Conservation (phyloP, 53 echinoderm and acorn worm genomes). For the Antedon mediterranea region DNA sequence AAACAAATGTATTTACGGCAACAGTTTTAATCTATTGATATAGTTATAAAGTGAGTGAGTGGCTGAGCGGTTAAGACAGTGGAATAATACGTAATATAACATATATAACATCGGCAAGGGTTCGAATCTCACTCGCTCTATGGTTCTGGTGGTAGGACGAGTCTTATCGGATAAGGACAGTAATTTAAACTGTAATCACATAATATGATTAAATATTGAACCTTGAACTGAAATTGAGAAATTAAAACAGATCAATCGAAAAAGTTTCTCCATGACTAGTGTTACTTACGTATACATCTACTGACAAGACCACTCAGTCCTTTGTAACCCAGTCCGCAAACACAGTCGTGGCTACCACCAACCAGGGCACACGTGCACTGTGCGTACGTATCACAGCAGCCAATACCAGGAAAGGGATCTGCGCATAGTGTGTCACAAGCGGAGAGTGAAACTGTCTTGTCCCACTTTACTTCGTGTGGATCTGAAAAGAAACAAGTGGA, state of each 20-base stretch:
- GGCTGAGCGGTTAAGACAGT: no score
- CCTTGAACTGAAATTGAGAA: no score
- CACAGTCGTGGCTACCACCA: slow-evolving; percentile 12
- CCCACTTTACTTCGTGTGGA: slow-evolving; percentile 19
- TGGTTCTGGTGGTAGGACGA: no score
- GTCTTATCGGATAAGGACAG: no score
- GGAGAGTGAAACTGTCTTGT: slow-evolving; percentile 5
- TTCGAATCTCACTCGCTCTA: no score
- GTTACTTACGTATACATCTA: slow-evolving; percentile 10
- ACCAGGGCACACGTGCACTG: slow-evolving; percentile 13
- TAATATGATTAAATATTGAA: no score
- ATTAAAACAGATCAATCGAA: no score
- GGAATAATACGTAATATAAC: no score
- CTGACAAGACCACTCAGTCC: slow-evolving; percentile 12
- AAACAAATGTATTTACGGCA: background rate
- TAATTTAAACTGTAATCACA: no score
- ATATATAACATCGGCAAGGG: no score
- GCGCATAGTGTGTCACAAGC: slow-evolving; percentile 15
- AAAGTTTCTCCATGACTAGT: background rate
- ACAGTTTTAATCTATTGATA: background rate
- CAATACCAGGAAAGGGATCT: background rate
- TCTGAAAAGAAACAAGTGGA: slow-evolving; percentile 8
- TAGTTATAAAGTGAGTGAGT: background rate
- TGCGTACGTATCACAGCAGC: slow-evolving; percentile 20
- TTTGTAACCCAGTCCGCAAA: slow-evolving; percentile 18